Base-by-base conservation (phyloP, 2,797 vertebrate genomes). In the Apogon hyalosoma region DNA sequence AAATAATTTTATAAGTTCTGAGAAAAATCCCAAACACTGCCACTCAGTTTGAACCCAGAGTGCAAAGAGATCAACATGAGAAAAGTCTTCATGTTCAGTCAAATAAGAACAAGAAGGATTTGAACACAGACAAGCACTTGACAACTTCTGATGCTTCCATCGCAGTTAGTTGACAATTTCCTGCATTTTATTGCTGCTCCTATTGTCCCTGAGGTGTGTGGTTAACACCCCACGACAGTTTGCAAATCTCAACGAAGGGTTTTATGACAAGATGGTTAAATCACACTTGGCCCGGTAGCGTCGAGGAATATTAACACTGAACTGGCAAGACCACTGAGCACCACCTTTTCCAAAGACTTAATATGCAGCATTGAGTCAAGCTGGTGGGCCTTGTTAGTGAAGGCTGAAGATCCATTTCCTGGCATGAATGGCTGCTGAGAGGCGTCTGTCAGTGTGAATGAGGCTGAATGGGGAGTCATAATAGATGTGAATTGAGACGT, bases 161-260 rank as follows among this genome's bases (percentile, higher is more conserved):
- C 63, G 42, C 70, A 67, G 69, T 40, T 63, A 79, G 74, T 58
- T 79, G 80, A 84, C 83, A 58, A 84, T 79, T 52, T 90, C 87
- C 88, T 87, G 83, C 50, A 63, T 63, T 92, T 92, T 87, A 89
- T 72, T 73, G 75, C 63, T 1, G 33, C 54, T 48, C 43, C 77
- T 48, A 81, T 91, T 87, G 87, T 89, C 70, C 68, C 75, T 19
- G 63, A 89, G 87, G 90, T 89, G 86, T 82, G 77, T 55, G 55
- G 59, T 71, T 87, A 71, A 87, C 89, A 87, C 89, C 82, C 78
- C 24, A 69, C 15, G 36, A 79, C 24, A 63, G 69, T 78, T 86
- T 58, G 58, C 80, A 84, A 80, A 88, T 80, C 73, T 69, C 52
- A 36, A 63, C 55, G 6, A 49, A 75, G 57, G 69, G 45, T 77